Evolutionary conservation across 2,113 vertebrate genomes (phyloP).

Genomic region (Phylloscopus whistleri): DNA sequence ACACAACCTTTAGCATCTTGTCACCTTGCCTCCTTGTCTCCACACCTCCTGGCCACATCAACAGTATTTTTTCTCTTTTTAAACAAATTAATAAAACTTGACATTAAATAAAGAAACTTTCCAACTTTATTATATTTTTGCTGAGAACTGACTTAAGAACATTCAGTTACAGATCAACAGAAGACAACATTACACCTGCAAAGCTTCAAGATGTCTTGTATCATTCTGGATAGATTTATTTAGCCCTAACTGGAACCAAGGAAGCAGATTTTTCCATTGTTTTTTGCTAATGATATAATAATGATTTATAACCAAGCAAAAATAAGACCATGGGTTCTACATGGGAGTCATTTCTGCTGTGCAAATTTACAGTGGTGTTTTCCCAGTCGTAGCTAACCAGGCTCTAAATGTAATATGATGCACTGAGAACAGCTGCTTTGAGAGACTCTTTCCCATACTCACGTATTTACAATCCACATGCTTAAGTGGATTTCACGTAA

Average conservation of each 20-base stretch:
- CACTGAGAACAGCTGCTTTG: neutral
- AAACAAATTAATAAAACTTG: neutral
- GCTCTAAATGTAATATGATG: neutral
- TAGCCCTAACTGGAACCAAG: neutral
- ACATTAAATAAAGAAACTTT: neutral
- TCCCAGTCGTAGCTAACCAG: neutral
- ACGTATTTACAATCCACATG: neutral
- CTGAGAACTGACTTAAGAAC: neutral
- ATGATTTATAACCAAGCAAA: neutral
- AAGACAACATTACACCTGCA: neutral
- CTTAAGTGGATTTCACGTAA: conserved; percentile 13
- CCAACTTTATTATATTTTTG: neutral
- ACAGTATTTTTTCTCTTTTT: neutral
- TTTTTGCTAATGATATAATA: neutral
- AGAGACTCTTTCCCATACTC: neutral
- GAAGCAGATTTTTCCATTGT: neutral
- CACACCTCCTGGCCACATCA: neutral
- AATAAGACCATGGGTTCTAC: neutral
- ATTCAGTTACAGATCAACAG: neutral
- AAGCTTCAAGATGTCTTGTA: neutral
- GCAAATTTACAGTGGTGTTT: neutral
- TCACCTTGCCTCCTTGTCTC: neutral
- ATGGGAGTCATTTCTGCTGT: neutral
- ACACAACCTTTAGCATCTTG: neutral
- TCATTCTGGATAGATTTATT: neutral